Percentiles rank a stretch among this genome's conserved stretches.
Conservation (phyloP, 2,113 vertebrate species). For the Riparia riparia region DNA sequence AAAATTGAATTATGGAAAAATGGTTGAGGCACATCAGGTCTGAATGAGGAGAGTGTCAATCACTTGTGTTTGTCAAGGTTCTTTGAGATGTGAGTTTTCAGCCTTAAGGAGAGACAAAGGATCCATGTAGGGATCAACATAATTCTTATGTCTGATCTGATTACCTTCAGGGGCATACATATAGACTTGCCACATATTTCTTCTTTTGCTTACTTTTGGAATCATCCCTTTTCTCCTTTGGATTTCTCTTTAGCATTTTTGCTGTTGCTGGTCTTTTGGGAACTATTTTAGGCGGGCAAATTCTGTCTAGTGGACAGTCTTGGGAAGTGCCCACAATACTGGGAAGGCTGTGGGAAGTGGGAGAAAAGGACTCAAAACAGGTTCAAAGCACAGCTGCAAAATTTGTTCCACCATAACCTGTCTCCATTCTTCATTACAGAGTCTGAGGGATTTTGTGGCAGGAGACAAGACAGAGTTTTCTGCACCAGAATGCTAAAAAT, state of each 20-base stretch:
- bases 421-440: neutral
- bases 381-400: neutral
- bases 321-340: neutral
- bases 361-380: neutral
- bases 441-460: neutral
- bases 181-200: neutral
- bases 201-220: neutral
- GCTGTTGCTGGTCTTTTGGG: neutral
- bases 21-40: neutral
- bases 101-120: slow-evolving; percentile 23
- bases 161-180: neutral
- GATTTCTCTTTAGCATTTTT: neutral
- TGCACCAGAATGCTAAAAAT: neutral
- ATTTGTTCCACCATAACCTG: neutral
- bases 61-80: slow-evolving; percentile 19
- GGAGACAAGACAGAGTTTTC: neutral
- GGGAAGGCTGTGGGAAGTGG: neutral
- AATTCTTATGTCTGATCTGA: slow-evolving; percentile 1
- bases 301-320: neutral
- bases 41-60: slow-evolving; percentile 16
- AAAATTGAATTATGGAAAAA: slow-evolving; percentile 17
- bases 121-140: neutral
- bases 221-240: neutral
- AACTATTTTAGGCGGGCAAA: neutral
- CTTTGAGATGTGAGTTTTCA: slow-evolving; percentile 14